phyloP scores from a whole-genome alignment of 2,113 vertebrate genomes.

The Cyphomyrus discorhynchus region DNA sequence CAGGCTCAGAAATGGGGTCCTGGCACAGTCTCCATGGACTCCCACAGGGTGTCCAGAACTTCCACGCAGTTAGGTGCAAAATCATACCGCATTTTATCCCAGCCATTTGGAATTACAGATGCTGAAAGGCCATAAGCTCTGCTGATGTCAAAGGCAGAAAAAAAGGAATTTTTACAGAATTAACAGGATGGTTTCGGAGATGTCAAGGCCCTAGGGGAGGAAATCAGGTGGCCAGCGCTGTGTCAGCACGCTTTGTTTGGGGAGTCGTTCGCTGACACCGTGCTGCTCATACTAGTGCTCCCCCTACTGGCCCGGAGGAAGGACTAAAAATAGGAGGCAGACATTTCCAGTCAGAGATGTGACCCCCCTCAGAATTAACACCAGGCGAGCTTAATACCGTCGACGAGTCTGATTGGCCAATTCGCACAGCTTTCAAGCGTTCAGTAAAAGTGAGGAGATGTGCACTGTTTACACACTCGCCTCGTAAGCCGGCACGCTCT shows the following conservation, averaged over 20 bases:
- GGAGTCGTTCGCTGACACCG: background rate
- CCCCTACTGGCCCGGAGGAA: background rate
- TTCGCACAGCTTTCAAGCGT: background rate
- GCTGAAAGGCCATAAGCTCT: background rate
- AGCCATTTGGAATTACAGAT: background rate
- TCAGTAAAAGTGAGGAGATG: background rate
- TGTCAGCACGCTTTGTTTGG: background rate
- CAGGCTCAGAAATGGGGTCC: background rate
- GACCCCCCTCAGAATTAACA: background rate
- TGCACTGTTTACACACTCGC: background rate
- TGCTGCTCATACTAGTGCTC: background rate
- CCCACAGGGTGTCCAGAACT: background rate
- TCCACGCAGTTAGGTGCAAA: background rate
- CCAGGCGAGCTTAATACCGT: too few species aligned
- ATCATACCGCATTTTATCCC: background rate
- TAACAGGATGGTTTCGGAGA: background rate
- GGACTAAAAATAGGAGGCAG: background rate
- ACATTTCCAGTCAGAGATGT: background rate
- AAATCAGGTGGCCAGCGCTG: background rate
- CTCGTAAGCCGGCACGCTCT: background rate
- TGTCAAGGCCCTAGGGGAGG: background rate
- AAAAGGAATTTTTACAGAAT: background rate
- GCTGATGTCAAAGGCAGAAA: background rate
- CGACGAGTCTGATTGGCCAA: background rate
- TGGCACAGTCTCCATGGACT: background rate